Percentiles rank a stretch among this genome's conserved stretches.
phyloP scores from a whole-genome alignment of 2,113 vertebrate species.

The Atlantisia rogersi region DNA sequence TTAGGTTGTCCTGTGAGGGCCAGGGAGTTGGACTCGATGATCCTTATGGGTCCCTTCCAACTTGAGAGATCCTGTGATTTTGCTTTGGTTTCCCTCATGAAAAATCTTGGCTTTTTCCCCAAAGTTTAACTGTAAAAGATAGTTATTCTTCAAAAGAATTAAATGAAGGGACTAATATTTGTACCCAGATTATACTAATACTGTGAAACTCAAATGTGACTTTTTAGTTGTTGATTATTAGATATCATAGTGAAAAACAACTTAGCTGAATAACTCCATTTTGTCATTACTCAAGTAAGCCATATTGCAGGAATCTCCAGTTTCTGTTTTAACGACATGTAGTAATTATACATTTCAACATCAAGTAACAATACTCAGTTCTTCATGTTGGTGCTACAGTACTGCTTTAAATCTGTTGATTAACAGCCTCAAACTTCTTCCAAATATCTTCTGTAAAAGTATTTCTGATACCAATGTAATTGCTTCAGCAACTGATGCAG shows the following conservation, averaged over 20 bases:
- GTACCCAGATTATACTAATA: background rate
- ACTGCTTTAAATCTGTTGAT: background rate
- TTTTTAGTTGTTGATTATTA: background rate
- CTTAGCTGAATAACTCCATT: background rate
- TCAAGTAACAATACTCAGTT: background rate
- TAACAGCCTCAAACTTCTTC: background rate
- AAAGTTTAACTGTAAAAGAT: background rate
- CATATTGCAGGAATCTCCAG: background rate
- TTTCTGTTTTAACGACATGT: background rate
- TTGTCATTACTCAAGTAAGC: background rate
- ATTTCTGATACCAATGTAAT: background rate
- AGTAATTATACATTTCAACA: background rate
- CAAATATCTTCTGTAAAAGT: background rate
- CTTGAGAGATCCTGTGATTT: background rate
- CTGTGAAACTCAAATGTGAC: background rate
- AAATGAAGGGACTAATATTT: background rate
- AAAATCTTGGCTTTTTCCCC: background rate
- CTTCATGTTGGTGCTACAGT: background rate
- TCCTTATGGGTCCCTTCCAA: background rate
- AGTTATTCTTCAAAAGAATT: background rate
- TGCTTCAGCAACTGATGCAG: background rate
- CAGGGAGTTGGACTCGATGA: background rate
- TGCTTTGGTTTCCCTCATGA: background rate
- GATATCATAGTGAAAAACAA: background rate
- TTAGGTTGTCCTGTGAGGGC: background rate